These are phyloP conservation scores for Xylota segnis DNA, from an alignment of 2,888 invertebrate genomes.

Conservation along the genomic window DNA sequence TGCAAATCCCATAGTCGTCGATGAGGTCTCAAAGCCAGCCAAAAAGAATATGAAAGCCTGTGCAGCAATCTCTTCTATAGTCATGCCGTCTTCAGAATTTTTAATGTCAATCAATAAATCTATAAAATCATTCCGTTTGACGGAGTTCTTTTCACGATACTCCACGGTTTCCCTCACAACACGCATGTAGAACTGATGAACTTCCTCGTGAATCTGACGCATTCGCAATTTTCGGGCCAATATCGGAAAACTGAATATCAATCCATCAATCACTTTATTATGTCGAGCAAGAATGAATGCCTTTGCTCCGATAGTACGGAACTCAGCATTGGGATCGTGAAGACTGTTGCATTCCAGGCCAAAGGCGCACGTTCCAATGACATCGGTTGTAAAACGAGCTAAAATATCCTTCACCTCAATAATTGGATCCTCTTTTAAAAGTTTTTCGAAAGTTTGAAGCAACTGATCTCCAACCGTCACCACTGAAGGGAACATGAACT, in stretches of 20 bases:
- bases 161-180: slow-evolving; percentile 85
- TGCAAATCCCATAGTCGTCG: slow-evolving; percentile 86
- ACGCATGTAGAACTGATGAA: slow-evolving; percentile 84
- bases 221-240: slow-evolving; percentile 79
- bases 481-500: slow-evolving; percentile 80
- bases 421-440: slow-evolving; percentile 77
- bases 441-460: slow-evolving; percentile 48
- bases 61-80: slow-evolving; percentile 81
- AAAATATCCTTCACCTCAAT: slow-evolving; percentile 83
- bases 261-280: slow-evolving; percentile 66
- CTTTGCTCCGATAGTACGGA: slow-evolving; percentile 80
- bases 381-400: slow-evolving; percentile 85
- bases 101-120: slow-evolving; percentile 86
- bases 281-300: slow-evolving; percentile 77
- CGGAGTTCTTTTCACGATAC: slow-evolving; percentile 84
- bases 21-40: slow-evolving; percentile 88
- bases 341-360: slow-evolving; percentile 85
- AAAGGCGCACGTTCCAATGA: slow-evolving; percentile 85
- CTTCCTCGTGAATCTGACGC: slow-evolving; percentile 78
- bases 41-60: slow-evolving; percentile 82
- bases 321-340: slow-evolving; percentile 82
- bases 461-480: slow-evolving; percentile 78
- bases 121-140: slow-evolving; percentile 86
- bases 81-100: slow-evolving; percentile 81
- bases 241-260: slow-evolving; percentile 79